Percentiles rank a stretch among this genome's conserved stretches.
Conservation (phyloP, 53 echinoderm and acorn worm genomes). For the Paracentrotus lividus region DNA sequence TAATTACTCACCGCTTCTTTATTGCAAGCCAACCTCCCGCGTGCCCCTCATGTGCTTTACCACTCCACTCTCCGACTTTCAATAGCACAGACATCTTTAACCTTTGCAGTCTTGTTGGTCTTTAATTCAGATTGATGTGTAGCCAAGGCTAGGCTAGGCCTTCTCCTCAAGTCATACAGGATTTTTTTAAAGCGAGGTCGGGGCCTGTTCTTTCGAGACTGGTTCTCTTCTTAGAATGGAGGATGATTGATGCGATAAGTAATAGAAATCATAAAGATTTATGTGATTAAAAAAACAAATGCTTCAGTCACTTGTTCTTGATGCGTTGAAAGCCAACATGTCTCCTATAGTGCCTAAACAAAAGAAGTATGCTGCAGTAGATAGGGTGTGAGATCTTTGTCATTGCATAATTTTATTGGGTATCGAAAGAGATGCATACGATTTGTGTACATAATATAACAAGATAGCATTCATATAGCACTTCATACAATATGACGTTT, state of each 20-base stretch:
- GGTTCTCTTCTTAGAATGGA: background rate
- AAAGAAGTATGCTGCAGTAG: background rate
- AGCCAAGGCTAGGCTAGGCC: conserved; percentile 12
- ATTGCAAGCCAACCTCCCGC: conserved; percentile 7
- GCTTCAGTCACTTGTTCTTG: background rate
- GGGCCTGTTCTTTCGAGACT: conserved; percentile 7
- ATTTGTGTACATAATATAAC: too few relatives aligned
- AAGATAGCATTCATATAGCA: too few relatives aligned
- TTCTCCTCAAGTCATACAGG: conserved; percentile 14
- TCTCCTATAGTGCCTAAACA: conserved; percentile 7
- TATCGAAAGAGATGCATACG: too few relatives aligned
- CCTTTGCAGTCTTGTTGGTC: conserved; percentile 52
- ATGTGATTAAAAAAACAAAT: conserved; percentile 29
- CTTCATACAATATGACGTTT: too few relatives aligned
- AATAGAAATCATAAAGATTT: conserved; percentile 47
- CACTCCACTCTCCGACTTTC: conserved; percentile 19
- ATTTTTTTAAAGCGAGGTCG: conserved; percentile 34
- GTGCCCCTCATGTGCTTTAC: conserved; percentile 59
- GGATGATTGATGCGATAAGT: conserved; percentile 25
- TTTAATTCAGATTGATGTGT: conserved; percentile 57
- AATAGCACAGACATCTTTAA: conserved; percentile 56
- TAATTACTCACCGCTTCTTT: conserved; percentile 68
- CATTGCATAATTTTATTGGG: too few relatives aligned
- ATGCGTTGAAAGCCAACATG: background rate
- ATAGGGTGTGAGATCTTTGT: background rate